Percentiles rank a stretch among this genome's conserved stretches.
Evolutionary conservation across 2,113 vertebrate genomes (phyloP).

Genomic region (Microcebus jonahi): DNA sequence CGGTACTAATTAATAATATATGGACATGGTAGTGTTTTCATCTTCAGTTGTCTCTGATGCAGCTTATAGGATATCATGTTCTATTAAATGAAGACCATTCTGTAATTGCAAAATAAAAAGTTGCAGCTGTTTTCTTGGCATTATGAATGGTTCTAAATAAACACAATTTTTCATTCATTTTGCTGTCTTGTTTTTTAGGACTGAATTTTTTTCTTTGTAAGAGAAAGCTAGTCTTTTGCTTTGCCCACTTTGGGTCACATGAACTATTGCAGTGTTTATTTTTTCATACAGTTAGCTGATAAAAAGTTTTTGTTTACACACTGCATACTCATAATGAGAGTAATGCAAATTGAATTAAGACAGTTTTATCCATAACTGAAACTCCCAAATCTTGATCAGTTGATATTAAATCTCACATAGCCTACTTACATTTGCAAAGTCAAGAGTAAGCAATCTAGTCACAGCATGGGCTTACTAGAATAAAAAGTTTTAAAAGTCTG

Average conservation of each 20-base stretch:
- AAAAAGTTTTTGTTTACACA: no score
- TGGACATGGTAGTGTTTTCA: constrained; percentile 89
- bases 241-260: constrained; percentile 76
- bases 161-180: constrained; percentile 89
- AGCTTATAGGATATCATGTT: constrained; percentile 89
- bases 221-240: constrained; percentile 77
- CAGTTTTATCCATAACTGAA: no score
- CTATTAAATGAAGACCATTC: constrained; percentile 95
- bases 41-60: constrained; percentile 91
- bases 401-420: no score
- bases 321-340: no score
- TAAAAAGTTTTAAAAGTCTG: no score
- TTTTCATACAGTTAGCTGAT: background rate
- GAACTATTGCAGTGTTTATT: background rate
- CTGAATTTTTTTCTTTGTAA: constrained; percentile 73
- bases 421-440: no score
- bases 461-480: no score
- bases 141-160: constrained; percentile 97
- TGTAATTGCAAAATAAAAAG: constrained; percentile 91
- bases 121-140: constrained; percentile 95
- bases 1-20: constrained; percentile 79
- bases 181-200: constrained; percentile 81
- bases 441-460: no score
- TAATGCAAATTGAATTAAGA: no score
- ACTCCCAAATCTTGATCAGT: no score